Conservation (phyloP, 2,797 vertebrate species). For the Ctenochaetus hawaiiensis region DNA sequence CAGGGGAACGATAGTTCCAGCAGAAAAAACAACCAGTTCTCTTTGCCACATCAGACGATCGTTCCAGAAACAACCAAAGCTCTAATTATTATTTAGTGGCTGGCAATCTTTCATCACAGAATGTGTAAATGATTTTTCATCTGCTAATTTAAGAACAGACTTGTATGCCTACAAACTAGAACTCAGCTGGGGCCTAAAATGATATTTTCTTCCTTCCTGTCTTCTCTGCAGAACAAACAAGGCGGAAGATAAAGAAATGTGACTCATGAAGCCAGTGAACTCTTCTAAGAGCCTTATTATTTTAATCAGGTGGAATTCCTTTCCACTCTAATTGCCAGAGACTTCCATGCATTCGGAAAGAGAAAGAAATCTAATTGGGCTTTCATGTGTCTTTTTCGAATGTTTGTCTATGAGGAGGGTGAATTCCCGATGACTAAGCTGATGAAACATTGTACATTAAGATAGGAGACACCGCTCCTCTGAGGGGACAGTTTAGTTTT, state of each 20-base stretch:
- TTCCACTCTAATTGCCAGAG: conserved; percentile 35
- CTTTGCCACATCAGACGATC: conserved; percentile 27
- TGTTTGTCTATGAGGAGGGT: conserved; percentile 18
- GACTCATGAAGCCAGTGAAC: conserved; percentile 54
- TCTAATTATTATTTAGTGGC: conserved; percentile 46
- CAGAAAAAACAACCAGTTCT: conserved; percentile 33
- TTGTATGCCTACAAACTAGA: background rate
- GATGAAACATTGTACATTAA: conserved; percentile 33
- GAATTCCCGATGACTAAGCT: conserved; percentile 20
- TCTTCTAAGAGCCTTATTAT: conserved; percentile 61
- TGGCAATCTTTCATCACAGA: conserved; percentile 30
- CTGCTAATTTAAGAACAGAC: conserved; percentile 25
- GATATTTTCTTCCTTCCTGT: conserved; percentile 25
- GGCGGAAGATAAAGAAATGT: conserved; percentile 50
- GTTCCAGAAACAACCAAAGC: conserved; percentile 24
- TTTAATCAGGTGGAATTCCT: conserved; percentile 48
- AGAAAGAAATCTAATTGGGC: conserved; percentile 21
- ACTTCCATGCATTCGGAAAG: conserved; percentile 40
- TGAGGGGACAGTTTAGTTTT: conserved; percentile 9
- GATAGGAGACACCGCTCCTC: background rate
- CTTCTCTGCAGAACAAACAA: conserved; percentile 31
- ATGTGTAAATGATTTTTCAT: conserved; percentile 21
- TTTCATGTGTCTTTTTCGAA: conserved; percentile 50
- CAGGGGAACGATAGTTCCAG: conserved; percentile 17
- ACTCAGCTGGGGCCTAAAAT: conserved; percentile 3